Evolutionary conservation across 2,113 vertebrate species (phyloP).

Genomic region (Pachyramphus minor): DNA sequence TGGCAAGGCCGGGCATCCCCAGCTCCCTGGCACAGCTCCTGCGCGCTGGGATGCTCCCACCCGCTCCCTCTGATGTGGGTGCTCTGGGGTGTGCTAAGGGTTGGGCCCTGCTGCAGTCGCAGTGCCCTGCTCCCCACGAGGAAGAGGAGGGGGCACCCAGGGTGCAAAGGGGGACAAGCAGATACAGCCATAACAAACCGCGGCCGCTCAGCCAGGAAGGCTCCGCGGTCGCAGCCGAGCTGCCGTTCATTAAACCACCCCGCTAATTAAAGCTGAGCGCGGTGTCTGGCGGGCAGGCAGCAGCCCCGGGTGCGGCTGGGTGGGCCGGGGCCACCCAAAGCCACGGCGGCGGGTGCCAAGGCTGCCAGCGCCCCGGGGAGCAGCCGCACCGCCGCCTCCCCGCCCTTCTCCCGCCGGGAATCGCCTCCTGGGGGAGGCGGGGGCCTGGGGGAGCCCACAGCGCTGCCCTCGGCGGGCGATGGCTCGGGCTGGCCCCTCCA

Average conservation of each 20-base stretch:
- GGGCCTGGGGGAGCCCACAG: accelerated
- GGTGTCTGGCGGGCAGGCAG: not conserved
- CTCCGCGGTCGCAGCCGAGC: not conserved
- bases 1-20: not conserved
- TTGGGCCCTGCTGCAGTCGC: accelerated
- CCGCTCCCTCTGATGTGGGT: not conserved
- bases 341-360: not conserved
- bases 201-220: not conserved
- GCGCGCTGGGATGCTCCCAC: not conserved
- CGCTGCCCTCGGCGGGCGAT: accelerated
- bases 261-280: not conserved
- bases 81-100: not conserved
- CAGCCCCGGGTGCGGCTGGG: not conserved
- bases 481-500: not conserved
- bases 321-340: not conserved
- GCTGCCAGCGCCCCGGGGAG: not conserved
- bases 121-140: not conserved
- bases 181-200: not conserved
- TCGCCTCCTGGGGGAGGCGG: accelerated
- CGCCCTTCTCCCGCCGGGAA: not conserved
- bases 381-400: not conserved
- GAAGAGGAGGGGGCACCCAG: not conserved
- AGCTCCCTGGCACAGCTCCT: not conserved
- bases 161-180: not conserved
- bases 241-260: not conserved